Conservation (phyloP, 1,140 invertebrate genomes). For the Scylla paramamosain region DNA sequence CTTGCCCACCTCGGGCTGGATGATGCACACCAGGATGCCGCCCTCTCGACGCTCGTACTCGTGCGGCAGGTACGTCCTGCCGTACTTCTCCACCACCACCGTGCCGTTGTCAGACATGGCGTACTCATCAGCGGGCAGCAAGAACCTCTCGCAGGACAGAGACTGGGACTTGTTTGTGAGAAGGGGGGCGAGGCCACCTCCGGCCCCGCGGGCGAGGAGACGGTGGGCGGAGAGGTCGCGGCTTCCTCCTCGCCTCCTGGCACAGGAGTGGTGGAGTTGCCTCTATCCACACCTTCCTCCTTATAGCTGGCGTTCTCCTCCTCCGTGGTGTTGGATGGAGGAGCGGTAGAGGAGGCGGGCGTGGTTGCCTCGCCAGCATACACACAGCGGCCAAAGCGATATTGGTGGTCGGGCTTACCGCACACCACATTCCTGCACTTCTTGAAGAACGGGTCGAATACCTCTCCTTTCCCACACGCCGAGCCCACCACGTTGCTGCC, state of each 20-base stretch:
- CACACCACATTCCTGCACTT: constrained; percentile 81
- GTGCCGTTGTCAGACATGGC: constrained; percentile 79
- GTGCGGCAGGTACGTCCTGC: constrained; percentile 78
- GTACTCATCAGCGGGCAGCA: constrained; percentile 81
- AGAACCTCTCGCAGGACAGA: constrained; percentile 80
- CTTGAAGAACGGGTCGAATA: constrained; percentile 83
- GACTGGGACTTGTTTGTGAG: constrained; percentile 78
- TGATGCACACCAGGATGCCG: constrained; percentile 78
- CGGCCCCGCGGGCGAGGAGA: neutral
- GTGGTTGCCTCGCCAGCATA: constrained; percentile 69
- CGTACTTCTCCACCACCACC: constrained; percentile 80
- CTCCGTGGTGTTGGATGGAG: constrained; percentile 52
- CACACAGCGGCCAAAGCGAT: constrained; percentile 78
- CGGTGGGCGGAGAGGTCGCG: neutral
- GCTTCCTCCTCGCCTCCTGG: constrained; percentile 56
- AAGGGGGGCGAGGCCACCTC: constrained; percentile 21
- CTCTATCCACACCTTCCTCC: constrained; percentile 77
- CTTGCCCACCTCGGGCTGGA: constrained; percentile 79
- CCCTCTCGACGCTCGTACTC: constrained; percentile 79
- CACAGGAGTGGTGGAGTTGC: constrained; percentile 66
- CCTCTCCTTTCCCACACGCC: constrained; percentile 78
- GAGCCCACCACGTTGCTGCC: constrained; percentile 80
- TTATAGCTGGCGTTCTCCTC: constrained; percentile 71
- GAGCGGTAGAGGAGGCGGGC: constrained; percentile 55
- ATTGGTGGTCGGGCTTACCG: constrained; percentile 77